phyloP scores from a whole-genome alignment of 2,113 vertebrate genomes.

The Seriola dumerili region DNA sequence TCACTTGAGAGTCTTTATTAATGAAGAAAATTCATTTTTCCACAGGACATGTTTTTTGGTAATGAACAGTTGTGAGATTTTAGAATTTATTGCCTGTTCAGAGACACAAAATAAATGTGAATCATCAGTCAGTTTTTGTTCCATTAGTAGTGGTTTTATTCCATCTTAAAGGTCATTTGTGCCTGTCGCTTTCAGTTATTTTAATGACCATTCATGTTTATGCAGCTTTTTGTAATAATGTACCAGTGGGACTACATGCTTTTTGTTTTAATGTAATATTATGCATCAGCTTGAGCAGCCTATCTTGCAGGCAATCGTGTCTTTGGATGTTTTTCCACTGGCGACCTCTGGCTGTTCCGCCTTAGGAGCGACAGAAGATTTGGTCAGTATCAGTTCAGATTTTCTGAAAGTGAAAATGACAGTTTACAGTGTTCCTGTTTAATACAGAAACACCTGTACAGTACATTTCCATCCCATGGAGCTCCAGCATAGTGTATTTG shows the following conservation, averaged over 20 bases:
- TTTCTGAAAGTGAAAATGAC: conserved; percentile 5
- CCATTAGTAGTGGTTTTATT: conserved; percentile 41
- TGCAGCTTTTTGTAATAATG: conserved; percentile 19
- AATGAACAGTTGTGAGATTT: conserved; percentile 19
- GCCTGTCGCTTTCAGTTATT: background rate
- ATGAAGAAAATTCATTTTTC: conserved; percentile 4
- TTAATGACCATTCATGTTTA: conserved; percentile 27
- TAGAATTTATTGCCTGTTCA: conserved; percentile 8
- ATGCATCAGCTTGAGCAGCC: conserved; percentile 8
- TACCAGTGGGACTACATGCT: conserved; percentile 10
- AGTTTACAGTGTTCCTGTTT: background rate
- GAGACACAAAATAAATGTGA: conserved; percentile 23
- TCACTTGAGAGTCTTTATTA: background rate
- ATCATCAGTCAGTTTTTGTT: conserved; percentile 46
- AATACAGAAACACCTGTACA: background rate
- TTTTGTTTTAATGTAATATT: conserved; percentile 37
- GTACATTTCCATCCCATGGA: background rate
- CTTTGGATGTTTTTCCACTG: conserved; percentile 12
- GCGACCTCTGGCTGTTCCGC: conserved; percentile 28
- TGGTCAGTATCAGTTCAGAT: conserved; percentile 11
- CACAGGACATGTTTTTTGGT: conserved; percentile 29
- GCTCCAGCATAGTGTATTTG: background rate
- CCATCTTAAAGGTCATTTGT: conserved; percentile 52
- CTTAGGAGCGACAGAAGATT: background rate
- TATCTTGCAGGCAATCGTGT: conserved; percentile 20